phyloP scores from a whole-genome alignment of 1,140 invertebrate genomes.

The Plectrocnemia conspersa region DNA sequence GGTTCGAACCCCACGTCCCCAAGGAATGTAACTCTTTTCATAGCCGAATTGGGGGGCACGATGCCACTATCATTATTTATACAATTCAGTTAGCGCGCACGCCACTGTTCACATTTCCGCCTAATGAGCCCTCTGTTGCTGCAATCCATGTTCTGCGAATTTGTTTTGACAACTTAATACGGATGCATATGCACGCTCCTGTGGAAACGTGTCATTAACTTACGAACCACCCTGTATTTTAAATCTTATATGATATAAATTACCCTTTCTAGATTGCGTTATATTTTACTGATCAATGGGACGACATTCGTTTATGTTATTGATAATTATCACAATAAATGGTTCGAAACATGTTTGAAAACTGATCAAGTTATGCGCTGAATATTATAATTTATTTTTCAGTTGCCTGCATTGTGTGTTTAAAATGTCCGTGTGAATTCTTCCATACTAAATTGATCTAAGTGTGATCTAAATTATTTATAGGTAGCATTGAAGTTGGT shows the following conservation, averaged over 20 bases:
- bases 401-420: too few relatives aligned
- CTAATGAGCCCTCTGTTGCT: conserved; percentile 13
- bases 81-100: conserved; percentile 33
- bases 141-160: conserved; percentile 28
- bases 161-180: conserved; percentile 35
- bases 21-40: conserved; percentile 36
- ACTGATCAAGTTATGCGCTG: not conserved
- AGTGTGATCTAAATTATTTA: not conserved
- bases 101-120: conserved; percentile 25
- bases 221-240: too few relatives aligned
- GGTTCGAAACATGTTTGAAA: not conserved
- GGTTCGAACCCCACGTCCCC: conserved; percentile 16
- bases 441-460: too few relatives aligned
- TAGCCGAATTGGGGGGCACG: conserved; percentile 31
- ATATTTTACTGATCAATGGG: conserved; percentile 11
- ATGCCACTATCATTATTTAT: conserved; percentile 35
- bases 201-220: not conserved
- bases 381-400: not conserved
- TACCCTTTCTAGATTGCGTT: not conserved
- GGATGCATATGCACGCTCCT: not conserved
- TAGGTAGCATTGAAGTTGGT: not conserved
- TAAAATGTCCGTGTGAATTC: too few relatives aligned
- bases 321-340: conserved; percentile 12
- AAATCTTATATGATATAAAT: not conserved
- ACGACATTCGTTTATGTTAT: conserved; percentile 21